Base-by-base conservation (phyloP, 23 tunicate genomes). In the Ascidia mentula region DNA sequence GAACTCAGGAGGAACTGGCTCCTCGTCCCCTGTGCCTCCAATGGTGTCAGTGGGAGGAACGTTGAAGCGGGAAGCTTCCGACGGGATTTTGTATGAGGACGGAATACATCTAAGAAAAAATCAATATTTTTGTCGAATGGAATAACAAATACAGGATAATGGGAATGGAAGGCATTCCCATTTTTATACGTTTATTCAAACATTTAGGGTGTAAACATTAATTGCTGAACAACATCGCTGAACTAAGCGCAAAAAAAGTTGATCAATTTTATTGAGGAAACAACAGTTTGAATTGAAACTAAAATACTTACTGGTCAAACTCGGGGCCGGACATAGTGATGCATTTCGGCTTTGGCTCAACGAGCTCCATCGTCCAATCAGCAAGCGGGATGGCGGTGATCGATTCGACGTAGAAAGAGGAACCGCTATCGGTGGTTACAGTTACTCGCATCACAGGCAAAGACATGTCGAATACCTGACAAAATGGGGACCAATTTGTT, bases 291-390 rank as follows among this genome's bases (percentile, higher is more conserved):
- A 24, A 13, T 69, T 69, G 15, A 69, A 12, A 69, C 8, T 24
- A 69, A 20, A 28, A 7, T 36, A 45, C 81, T 40, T 15, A 77
- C 75, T 65, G 7, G 46, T 80, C 84, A 69, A 80, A 80, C 24
- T 65, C 74, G 32, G 84, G 75, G 3, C 84, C 84, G 18, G 60
- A 5, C 7, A 75, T 83, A 2, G 85, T 89, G 38, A 84, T 83
- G 39, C 88, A 87, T 75, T 59, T 73, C 24, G 85, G 81, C 36
- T 83, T 83, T 9, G 97, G 97, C 42, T 87, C 89, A 9, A 92
- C 97, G 17, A 82, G 59, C 75, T 87, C 86, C 97, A 92, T 83
- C 9, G 85, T 79, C 97, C 97, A 92, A 38, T 87, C 81, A 37
- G 36, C 72, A 36, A 38, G 53, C 34, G 86, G 92, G 32, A 81